phyloP scores from a whole-genome alignment of 1,140 invertebrate species.

The Drosophila sucinea region DNA sequence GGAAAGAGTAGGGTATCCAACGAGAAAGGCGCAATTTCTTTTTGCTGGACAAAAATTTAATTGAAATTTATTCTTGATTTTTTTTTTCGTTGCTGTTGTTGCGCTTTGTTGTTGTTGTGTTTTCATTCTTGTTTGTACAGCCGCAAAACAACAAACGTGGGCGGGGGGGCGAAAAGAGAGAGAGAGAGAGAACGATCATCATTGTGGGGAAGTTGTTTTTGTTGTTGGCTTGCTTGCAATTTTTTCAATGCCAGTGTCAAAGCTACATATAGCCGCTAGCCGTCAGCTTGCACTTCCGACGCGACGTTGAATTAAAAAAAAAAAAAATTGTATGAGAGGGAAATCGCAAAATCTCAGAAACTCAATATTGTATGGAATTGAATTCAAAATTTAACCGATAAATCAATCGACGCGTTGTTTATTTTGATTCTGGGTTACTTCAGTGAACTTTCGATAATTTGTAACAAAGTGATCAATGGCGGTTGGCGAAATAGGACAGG shows the following conservation, averaged over 20 bases:
- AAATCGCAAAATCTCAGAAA: no score
- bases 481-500: no score
- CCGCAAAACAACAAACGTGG: not conserved
- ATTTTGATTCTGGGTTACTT: not conserved
- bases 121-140: slow-evolving; percentile 6
- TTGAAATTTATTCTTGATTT: slow-evolving; percentile 24
- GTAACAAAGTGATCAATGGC: no score
- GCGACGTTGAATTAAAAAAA: slow-evolving; percentile 18
- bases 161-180: not conserved
- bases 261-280: slow-evolving; percentile 20
- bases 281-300: slow-evolving; percentile 20
- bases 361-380: no score
- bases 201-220: slow-evolving; percentile 11
- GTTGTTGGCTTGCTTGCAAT: slow-evolving; percentile 29
- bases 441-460: no score
- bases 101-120: slow-evolving; percentile 15
- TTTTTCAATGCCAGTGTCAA: slow-evolving; percentile 72
- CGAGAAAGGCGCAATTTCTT: not conserved
- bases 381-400: no score
- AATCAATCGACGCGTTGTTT: no score
- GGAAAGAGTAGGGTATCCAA: not conserved
- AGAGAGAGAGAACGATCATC: not conserved
- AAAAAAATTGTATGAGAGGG: no score
- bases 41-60: slow-evolving; percentile 5
- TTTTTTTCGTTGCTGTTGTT: not conserved